These are phyloP conservation scores for Rynchops niger DNA, from an alignment of 2,113 vertebrate species.

Conservation along the genomic window DNA sequence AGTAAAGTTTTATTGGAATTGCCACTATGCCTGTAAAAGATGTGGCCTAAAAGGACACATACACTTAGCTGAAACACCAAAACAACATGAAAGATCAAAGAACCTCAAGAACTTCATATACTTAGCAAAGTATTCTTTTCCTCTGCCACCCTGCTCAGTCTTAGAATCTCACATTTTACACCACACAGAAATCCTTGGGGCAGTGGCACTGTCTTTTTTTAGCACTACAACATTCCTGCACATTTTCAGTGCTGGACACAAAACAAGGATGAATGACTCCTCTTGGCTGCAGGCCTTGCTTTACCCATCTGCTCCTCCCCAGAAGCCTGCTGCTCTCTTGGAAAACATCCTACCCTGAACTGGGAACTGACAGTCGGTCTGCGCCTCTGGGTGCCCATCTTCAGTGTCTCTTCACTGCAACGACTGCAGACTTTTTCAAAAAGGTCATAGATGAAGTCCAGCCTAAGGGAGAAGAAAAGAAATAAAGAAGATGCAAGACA, in stretches of 20 bases:
- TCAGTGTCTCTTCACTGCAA: constrained; percentile 85
- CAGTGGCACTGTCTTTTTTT: constrained; percentile 14
- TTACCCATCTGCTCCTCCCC: constrained; percentile 43
- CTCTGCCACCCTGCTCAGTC: background rate
- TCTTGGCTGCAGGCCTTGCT: constrained; percentile 54
- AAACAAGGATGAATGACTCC: constrained; percentile 47
- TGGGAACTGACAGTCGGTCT: constrained; percentile 94
- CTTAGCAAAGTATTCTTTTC: background rate
- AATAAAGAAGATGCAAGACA: background rate
- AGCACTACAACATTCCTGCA: constrained; percentile 31
- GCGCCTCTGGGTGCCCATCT: constrained; percentile 90
- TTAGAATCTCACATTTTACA: background rate
- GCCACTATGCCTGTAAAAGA: background rate
- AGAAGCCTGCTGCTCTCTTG: constrained; percentile 48
- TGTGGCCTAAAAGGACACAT: background rate
- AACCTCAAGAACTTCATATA: background rate
- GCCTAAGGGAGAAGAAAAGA: constrained; percentile 67
- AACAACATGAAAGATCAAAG: background rate
- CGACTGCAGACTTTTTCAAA: constrained; percentile 89
- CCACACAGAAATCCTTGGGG: constrained; percentile 9
- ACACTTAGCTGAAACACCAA: background rate
- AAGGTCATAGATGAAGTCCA: constrained; percentile 93
- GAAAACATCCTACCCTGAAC: constrained; percentile 84
- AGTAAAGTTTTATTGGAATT: background rate
- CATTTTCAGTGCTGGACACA: constrained; percentile 57